phyloP scores from a whole-genome alignment of 2,797 vertebrate species.

The Micrastur ruficollis region DNA sequence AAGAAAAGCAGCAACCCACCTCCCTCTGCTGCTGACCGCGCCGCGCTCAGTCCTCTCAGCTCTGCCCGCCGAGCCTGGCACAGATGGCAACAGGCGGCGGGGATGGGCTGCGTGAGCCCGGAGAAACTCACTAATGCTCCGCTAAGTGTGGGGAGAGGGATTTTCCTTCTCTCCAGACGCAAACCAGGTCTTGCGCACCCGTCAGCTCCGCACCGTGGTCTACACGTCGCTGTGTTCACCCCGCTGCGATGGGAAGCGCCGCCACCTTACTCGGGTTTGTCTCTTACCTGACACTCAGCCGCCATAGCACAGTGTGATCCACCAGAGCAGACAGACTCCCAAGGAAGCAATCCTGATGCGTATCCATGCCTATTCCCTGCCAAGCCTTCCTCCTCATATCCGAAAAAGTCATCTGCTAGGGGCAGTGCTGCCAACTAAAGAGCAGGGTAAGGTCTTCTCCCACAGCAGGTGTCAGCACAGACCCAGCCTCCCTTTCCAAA shows the following conservation, averaged over 20 bases:
- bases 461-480: background rate
- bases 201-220: background rate
- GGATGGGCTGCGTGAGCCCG: rapidly evolving
- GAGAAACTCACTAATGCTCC: rapidly evolving
- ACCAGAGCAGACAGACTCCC: background rate
- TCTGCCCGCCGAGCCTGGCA: background rate
- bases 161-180: background rate
- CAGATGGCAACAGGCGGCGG: background rate
- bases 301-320: background rate
- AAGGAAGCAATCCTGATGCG: background rate
- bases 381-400: background rate
- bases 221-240: rapidly evolving
- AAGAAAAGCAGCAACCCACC: background rate
- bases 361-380: background rate
- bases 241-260: rapidly evolving
- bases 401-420: background rate
- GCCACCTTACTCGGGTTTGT: rapidly evolving
- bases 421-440: background rate
- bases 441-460: background rate
- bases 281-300: background rate
- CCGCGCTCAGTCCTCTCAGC: background rate
- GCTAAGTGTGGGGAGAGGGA: background rate
- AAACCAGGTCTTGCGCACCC: background rate
- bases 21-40: background rate
- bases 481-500: background rate